Evolutionary conservation across 2,797 vertebrate species (phyloP).

Genomic region (Valencia hispanica): DNA sequence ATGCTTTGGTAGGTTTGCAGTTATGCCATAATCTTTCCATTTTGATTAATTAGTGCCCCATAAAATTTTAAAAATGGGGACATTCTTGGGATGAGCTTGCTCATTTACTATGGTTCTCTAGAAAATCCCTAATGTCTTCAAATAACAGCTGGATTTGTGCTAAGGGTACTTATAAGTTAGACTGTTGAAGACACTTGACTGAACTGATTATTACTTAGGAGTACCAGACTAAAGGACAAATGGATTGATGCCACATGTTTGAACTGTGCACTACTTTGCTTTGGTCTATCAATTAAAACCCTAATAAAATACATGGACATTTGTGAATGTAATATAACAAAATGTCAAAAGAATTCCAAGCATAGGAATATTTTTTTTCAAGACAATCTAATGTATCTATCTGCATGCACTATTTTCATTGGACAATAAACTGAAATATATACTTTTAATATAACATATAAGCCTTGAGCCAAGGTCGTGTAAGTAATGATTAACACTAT

Average conservation of each 20-base stretch:
- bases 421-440: background rate
- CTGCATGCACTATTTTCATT: background rate
- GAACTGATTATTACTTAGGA: background rate
- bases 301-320: too few species aligned
- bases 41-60: background rate
- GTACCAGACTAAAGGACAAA: background rate
- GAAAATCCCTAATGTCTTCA: too few species aligned
- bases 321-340: too few species aligned
- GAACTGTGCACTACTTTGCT: background rate
- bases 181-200: background rate
- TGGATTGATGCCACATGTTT: too few species aligned
- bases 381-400: background rate
- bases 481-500: slow-evolving; percentile 20
- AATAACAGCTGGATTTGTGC: too few species aligned
- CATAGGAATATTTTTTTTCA: background rate
- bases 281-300: background rate
- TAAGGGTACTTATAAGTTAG: background rate
- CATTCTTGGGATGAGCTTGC: background rate
- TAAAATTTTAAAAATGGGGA: background rate
- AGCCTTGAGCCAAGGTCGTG: slow-evolving; percentile 7
- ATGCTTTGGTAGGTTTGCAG: background rate
- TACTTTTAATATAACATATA: background rate
- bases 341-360: background rate
- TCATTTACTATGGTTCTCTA: background rate
- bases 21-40: background rate